phyloP scores from a whole-genome alignment of 2,888 invertebrate species.

The Napeogenes sylphis region DNA sequence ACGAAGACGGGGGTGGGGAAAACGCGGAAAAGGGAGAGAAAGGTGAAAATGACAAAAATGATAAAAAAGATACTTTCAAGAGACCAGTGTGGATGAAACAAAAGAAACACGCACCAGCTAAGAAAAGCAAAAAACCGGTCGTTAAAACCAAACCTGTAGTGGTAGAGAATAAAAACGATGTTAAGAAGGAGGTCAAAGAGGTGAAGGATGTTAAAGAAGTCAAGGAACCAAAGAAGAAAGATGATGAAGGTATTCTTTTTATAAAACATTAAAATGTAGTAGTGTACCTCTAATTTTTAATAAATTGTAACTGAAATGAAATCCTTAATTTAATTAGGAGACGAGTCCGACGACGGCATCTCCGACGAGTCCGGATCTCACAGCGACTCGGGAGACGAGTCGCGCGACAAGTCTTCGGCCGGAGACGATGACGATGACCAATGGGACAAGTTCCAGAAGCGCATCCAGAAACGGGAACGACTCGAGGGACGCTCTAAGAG shows the following conservation, averaged over 20 bases:
- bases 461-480: constrained; percentile 90
- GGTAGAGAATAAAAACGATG: constrained; percentile 13
- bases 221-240: constrained; percentile 70
- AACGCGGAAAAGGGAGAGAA: constrained; percentile 55
- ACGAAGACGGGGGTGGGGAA: constrained; percentile 73
- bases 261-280: too few relatives aligned
- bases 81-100: constrained; percentile 91
- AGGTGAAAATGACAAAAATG: constrained; percentile 58
- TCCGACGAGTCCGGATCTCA: constrained; percentile 70
- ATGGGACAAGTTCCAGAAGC: constrained; percentile 95
- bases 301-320: too few relatives aligned
- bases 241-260: constrained; percentile 42
- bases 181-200: constrained; percentile 39
- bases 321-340: constrained; percentile 39
- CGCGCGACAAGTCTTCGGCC: constrained; percentile 79
- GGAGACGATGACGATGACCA: constrained; percentile 88
- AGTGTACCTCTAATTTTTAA: too few relatives aligned
- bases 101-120: constrained; percentile 76
- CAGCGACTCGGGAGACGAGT: constrained; percentile 74
- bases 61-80: constrained; percentile 76
- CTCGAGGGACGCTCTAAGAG: constrained; percentile 95
- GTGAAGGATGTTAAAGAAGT: constrained; percentile 49
- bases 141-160: constrained; percentile 41
- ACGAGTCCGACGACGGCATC: constrained; percentile 65
- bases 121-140: constrained; percentile 79